These are phyloP conservation scores for Arge pagana DNA, from an alignment of 2,888 invertebrate species.

Conservation along the genomic window DNA sequence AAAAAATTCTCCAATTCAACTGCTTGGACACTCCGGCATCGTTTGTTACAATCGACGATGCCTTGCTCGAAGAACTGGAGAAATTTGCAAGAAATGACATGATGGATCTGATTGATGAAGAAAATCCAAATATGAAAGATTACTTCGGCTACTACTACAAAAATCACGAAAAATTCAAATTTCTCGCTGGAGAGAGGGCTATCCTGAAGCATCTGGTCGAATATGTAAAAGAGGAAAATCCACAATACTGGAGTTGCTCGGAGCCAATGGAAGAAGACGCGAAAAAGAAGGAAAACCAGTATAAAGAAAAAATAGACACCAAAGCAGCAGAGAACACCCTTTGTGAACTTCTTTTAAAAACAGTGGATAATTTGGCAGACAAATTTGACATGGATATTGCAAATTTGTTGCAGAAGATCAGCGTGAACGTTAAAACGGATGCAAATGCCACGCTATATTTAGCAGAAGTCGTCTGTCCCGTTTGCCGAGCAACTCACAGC, in stretches of 20 bases:
- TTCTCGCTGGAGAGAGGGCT: constrained; percentile 7
- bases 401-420: constrained; percentile 9
- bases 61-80: constrained; percentile 7
- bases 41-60: constrained; percentile 8
- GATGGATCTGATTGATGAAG: constrained; percentile 4
- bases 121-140: constrained; percentile 10
- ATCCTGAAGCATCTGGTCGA: constrained; percentile 6
- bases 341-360: constrained; percentile 5
- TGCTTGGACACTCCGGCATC: constrained; percentile 6
- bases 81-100: constrained; percentile 4
- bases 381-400: constrained; percentile 2
- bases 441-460: constrained; percentile 8
- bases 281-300: constrained; percentile 5
- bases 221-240: constrained; percentile 10
- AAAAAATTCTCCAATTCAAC: constrained; percentile 5
- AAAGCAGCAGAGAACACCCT: constrained; percentile 3
- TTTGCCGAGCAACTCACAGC: constrained; percentile 5
- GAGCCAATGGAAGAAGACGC: constrained; percentile 6
- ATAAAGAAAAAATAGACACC: constrained; percentile 9
- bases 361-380: constrained; percentile 3
- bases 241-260: constrained; percentile 9
- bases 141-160: constrained; percentile 10
- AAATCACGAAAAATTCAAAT: constrained; percentile 7
- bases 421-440: constrained; percentile 7
- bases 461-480: constrained; percentile 7